Evolutionary conservation across 2,797 vertebrate genomes (phyloP).

Genomic region (Alosa sapidissima): DNA sequence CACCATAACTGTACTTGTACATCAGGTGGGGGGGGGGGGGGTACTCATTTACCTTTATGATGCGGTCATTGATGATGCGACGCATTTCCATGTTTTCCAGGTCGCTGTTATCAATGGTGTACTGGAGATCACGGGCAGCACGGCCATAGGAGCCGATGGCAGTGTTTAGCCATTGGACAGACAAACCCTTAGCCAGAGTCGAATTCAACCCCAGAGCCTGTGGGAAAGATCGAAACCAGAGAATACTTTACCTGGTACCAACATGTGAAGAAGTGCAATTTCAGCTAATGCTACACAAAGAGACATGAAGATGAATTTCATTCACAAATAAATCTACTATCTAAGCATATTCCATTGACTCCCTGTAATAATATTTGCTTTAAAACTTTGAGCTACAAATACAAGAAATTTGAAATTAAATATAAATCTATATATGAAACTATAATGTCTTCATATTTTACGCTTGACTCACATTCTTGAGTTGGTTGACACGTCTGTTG

Average conservation of each 20-base stretch:
- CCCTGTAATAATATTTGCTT: background rate
- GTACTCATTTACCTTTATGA: slow-evolving; percentile 82
- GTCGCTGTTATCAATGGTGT: slow-evolving; percentile 67
- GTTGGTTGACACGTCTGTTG: background rate
- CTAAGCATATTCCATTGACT: background rate
- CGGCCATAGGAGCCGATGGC: slow-evolving; percentile 80
- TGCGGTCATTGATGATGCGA: slow-evolving; percentile 83
- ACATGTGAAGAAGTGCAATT: background rate
- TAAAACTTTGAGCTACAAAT: background rate
- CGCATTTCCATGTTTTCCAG: slow-evolving; percentile 69
- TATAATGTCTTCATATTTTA: background rate
- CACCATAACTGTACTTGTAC: background rate
- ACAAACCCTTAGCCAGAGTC: slow-evolving; percentile 60
- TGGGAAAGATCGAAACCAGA: background rate
- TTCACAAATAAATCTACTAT: no score
- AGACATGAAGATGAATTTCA: no score
- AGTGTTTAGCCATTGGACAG: slow-evolving; percentile 73
- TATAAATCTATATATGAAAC: no score
- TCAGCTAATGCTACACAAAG: background rate
- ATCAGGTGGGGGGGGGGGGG: background rate
- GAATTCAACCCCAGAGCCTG: slow-evolving; percentile 51
- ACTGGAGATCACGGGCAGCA: slow-evolving; percentile 59
- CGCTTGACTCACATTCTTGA: slow-evolving; percentile 39
- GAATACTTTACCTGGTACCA: background rate
- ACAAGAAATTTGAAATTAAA: no score